Percentiles rank a stretch among this genome's conserved stretches.
These are phyloP conservation scores for Tilapia sparmanii DNA, from an alignment of 2,113 vertebrate species.

Conservation along the genomic window DNA sequence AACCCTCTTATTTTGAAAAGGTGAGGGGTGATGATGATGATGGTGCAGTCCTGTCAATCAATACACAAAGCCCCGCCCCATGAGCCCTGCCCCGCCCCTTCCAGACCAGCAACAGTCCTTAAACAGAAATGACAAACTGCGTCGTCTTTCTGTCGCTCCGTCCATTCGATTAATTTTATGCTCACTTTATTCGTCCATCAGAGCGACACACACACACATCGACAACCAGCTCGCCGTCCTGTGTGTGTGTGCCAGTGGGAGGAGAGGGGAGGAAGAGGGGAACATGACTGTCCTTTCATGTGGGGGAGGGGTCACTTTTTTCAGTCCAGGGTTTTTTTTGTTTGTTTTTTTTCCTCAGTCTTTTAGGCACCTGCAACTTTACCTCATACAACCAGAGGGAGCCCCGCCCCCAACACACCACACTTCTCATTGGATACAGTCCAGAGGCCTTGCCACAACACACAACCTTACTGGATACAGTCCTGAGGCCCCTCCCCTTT, in stretches of 20 bases:
- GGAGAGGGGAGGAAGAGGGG: not conserved
- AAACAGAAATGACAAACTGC: not conserved
- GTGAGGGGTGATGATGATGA: conserved; percentile 64
- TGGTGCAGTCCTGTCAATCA: conserved; percentile 57
- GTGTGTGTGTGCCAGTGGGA: conserved; percentile 9
- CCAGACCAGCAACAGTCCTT: conserved; percentile 39
- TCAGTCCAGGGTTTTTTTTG: conserved; percentile 1
- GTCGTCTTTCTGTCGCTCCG: not conserved
- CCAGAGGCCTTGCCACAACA: not conserved
- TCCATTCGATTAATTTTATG: not conserved
- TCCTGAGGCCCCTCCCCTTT: not conserved
- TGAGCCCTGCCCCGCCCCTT: conserved; percentile 5
- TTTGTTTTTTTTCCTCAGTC: not conserved
- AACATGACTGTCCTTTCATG: conserved; percentile 11
- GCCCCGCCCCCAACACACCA: not conserved
- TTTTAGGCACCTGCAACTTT: conserved; percentile 11
- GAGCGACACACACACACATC: not conserved
- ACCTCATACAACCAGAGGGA: not conserved
- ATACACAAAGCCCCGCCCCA: conserved; percentile 16
- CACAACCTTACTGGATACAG: not conserved
- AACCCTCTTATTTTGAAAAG: conserved; percentile 77
- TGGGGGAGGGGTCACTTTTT: not conserved
- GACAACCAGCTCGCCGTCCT: conserved; percentile 19
- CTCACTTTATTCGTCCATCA: conserved; percentile 25
- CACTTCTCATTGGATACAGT: not conserved